Evolutionary conservation across 2,113 vertebrate species (phyloP).

Genomic region (Eubucco bourcierii): DNA sequence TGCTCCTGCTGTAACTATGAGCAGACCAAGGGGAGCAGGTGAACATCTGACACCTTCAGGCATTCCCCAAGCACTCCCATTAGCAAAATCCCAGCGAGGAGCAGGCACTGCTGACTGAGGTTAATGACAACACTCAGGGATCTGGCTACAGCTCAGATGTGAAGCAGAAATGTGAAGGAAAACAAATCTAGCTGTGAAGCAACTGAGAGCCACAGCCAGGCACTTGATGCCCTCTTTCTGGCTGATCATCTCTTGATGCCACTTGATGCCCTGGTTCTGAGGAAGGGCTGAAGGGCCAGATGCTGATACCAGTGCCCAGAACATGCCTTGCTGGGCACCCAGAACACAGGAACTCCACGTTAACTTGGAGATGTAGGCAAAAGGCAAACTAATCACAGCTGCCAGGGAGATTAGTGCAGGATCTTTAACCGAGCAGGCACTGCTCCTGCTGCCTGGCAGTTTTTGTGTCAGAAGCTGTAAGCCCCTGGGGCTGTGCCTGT

Average conservation of each 20-base stretch:
- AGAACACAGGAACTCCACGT: not conserved
- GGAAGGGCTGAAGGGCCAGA: not conserved
- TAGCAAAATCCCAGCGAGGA: not conserved
- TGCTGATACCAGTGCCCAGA: not conserved
- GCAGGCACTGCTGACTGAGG: not conserved
- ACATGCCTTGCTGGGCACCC: not conserved
- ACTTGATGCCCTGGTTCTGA: not conserved
- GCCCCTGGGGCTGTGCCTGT: not conserved
- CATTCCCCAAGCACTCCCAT: not conserved
- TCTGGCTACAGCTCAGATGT: not conserved
- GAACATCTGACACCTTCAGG: not conserved
- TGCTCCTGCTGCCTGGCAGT: not conserved
- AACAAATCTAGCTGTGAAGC: not conserved
- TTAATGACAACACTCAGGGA: not conserved
- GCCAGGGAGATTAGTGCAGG: not conserved
- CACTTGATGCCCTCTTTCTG: accelerated
- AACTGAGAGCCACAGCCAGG: not conserved
- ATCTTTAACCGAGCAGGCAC: not conserved
- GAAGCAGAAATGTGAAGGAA: not conserved
- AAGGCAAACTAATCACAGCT: not conserved
- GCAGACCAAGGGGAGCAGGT: not conserved
- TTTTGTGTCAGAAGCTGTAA: not conserved
- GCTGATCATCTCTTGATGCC: too few relatives aligned
- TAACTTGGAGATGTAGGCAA: not conserved
- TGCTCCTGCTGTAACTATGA: not conserved